Conservation (phyloP, 2,888 invertebrate species). For the Cephus runcator region DNA sequence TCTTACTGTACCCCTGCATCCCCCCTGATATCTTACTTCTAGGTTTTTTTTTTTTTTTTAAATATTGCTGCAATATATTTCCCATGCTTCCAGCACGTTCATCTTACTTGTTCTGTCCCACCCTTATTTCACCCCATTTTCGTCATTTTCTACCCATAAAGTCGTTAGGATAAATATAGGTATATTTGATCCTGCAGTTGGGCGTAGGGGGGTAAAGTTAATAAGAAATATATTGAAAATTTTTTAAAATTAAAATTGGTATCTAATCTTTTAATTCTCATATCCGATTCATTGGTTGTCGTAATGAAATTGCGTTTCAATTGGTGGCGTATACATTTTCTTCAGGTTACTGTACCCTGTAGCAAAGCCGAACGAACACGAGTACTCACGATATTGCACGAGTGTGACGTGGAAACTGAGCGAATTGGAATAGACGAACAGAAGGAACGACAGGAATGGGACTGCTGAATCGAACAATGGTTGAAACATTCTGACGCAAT, state of each 20-base stretch:
- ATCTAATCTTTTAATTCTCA: too few species aligned
- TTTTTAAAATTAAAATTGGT: too few species aligned
- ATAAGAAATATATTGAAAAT: too few species aligned
- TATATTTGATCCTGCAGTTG: too few species aligned
- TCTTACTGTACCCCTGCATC: not conserved
- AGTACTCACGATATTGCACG: not conserved
- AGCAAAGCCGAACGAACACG: not conserved
- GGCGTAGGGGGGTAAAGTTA: too few species aligned
- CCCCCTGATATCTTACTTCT: not conserved
- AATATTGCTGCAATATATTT: not conserved
- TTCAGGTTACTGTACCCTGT: too few species aligned
- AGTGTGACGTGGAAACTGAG: not conserved
- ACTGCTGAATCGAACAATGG: constrained; percentile 40
- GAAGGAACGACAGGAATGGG: constrained; percentile 26
- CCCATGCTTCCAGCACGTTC: too few species aligned
- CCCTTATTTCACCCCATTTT: not conserved
- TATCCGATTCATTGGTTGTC: too few species aligned
- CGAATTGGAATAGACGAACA: constrained; percentile 20
- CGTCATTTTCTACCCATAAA: too few species aligned
- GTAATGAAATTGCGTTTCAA: too few species aligned
- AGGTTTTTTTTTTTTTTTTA: not conserved
- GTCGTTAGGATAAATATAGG: too few species aligned
- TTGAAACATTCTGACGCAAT: constrained; percentile 42
- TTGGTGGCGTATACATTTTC: too few species aligned
- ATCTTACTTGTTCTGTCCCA: not conserved